Conservation (phyloP, 2,888 invertebrate genomes). For the Antheraea yamamai region DNA sequence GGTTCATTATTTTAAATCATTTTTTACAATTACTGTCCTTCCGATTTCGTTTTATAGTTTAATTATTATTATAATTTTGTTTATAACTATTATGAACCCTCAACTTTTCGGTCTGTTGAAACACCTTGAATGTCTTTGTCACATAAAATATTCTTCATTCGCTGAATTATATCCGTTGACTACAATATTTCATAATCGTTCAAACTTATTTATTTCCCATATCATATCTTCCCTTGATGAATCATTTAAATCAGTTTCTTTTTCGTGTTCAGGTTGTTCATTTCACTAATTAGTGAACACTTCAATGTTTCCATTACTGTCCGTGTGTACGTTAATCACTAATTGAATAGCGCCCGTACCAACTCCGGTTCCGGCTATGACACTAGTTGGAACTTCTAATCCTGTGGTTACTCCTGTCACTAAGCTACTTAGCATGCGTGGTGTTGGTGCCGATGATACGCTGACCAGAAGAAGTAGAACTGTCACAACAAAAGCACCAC, state of each 20-base stretch:
- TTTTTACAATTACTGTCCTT: not conserved
- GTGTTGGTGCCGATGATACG: conserved; percentile 53
- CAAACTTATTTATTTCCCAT: not conserved
- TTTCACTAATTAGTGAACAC: conserved; percentile 60
- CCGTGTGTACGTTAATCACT: conserved; percentile 71
- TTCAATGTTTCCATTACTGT: conserved; percentile 71
- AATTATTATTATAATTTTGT: not conserved
- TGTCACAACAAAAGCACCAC: conserved; percentile 42
- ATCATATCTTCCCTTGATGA: not conserved
- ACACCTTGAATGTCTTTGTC: not conserved
- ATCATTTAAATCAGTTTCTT: not conserved
- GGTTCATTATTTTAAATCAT: not conserved
- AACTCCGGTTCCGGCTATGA: conserved; percentile 57
- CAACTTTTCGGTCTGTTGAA: not conserved
- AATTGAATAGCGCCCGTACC: conserved; percentile 67
- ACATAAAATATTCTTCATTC: not conserved
- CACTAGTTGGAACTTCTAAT: conserved; percentile 63
- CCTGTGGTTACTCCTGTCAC: conserved; percentile 68
- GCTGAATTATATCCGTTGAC: not conserved
- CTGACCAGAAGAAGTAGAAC: conserved; percentile 40
- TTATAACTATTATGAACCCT: not conserved
- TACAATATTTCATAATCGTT: not conserved
- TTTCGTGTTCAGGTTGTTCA: not conserved
- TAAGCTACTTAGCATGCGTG: conserved; percentile 43
- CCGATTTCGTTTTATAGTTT: not conserved